Evolutionary conservation across 1,140 invertebrate species (phyloP), one percentile per base, ranked within the genome.

Genomic region (Apocrypta bakeri): DNA sequence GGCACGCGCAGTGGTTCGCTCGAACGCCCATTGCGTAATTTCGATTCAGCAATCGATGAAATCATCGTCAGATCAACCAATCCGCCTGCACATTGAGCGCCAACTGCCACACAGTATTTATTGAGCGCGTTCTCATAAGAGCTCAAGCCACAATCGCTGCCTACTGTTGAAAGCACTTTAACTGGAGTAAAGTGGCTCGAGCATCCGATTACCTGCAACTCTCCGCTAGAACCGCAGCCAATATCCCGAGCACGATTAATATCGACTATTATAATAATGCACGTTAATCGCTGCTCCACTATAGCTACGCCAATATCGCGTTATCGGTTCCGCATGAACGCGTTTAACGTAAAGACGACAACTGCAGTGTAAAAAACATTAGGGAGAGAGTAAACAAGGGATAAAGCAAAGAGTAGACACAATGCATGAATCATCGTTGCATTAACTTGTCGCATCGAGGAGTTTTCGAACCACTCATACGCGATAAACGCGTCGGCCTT

Each of bases 391-490:
- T n/a, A n/a, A n/a, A n/a, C n/a, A n/a, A 48, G 21, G 21, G 21
- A 48, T 42, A 42, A 42, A 42, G 14, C 42, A n/a, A 14, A n/a
- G 3, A 56, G 7, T 17, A 17, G n/a, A 63, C 17, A 24, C 25
- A 56, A 29, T 17, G 12, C 29, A 48, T 24, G 24, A 33, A 63
- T 75, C 29, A 63, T 63, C 64, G 33, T 42, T 64, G 24, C 31
- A 27, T 66, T 66, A 77, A 77, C 37, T 64, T 77, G 33, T 77
- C 64, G 33, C 56, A 14, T 31, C 14, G 21, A 17, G 24, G 27
- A 24, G 68, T 66, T 66, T 66, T 69, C 27, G 64, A 56, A 17
- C 17, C 48, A 21, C 48, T 56, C 48, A n/a, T 56, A 21, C 48
- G 48, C 48, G n/a, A 56, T 56, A 56, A 48, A 56, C 48, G 48